Percentiles rank a stretch among this genome's conserved stretches.
phyloP scores from a whole-genome alignment of 1,140 invertebrate genomes.

The Galendromus occidentalis region DNA sequence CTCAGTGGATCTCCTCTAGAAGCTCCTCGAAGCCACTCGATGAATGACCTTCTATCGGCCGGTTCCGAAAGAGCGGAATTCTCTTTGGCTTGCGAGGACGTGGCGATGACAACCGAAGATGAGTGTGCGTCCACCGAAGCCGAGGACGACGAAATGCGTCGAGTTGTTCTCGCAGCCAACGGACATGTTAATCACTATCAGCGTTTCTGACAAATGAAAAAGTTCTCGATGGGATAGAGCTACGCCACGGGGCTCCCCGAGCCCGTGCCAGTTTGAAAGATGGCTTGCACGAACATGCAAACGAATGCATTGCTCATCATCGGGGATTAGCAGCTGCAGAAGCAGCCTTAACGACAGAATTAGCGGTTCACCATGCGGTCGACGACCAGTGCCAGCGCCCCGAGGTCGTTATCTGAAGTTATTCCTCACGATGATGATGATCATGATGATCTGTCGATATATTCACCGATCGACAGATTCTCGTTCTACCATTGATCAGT shows the following conservation, averaged over 20 bases:
- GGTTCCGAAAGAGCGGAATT: constrained; percentile 4
- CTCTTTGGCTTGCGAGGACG: constrained; percentile 8
- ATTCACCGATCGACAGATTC: no score
- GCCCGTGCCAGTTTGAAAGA: no score
- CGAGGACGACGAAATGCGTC: neutral
- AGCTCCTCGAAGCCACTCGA: constrained; percentile 9
- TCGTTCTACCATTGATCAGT: no score
- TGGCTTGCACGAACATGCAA: no score
- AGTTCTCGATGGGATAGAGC: constrained; percentile 11
- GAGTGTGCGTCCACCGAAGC: constrained; percentile 4
- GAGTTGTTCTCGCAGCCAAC: neutral
- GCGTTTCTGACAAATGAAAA: constrained; percentile 9
- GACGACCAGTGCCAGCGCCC: no score
- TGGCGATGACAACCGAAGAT: neutral
- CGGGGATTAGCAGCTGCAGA: no score
- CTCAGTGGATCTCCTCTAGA: neutral
- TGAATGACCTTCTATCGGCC: constrained; percentile 9
- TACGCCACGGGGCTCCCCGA: neutral
- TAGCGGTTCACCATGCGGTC: no score
- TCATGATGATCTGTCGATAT: no score
- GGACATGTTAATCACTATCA: constrained; percentile 9
- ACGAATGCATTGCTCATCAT: no score
- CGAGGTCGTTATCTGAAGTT: no score
- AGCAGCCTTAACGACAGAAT: no score
- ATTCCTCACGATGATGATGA: no score